A percentile compares a stretch with the other conserved stretches of the same genome.
These are phyloP conservation scores for Halcyon malimbica DNA, from an alignment of 2,113 vertebrate species.

Conservation along the genomic window DNA sequence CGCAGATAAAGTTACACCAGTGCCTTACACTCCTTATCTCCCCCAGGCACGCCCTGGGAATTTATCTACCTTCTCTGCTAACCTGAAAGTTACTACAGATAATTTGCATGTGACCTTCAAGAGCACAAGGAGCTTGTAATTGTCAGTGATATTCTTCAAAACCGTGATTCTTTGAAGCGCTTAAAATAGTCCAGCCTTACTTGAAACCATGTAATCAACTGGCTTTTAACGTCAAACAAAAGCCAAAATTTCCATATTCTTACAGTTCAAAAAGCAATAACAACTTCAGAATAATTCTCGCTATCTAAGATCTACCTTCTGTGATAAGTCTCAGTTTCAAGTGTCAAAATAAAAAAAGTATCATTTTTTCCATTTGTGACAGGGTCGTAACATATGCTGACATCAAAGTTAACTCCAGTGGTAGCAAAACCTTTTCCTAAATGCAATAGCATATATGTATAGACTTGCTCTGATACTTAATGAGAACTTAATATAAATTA, in stretches of 20 bases:
- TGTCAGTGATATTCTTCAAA: neutral
- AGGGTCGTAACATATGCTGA: neutral
- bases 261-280: neutral
- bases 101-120: neutral
- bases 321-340: neutral
- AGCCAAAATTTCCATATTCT: neutral
- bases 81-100: neutral
- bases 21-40: neutral
- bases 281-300: conserved; percentile 25
- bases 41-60: neutral
- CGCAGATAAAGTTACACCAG: neutral
- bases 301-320: neutral
- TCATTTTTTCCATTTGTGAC: conserved; percentile 9
- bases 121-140: neutral
- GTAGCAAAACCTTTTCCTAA: conserved; percentile 2
- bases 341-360: conserved; percentile 21
- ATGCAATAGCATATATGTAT: conserved; percentile 2
- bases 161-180: neutral
- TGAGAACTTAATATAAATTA: neutral
- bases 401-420: neutral
- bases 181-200: neutral
- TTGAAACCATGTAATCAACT: neutral
- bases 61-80: neutral
- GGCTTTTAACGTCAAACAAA: neutral
- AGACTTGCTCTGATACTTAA: conserved; percentile 8